Base-by-base conservation (phyloP, 1,140 invertebrate species). In the Drosophila ercepeae region DNA sequence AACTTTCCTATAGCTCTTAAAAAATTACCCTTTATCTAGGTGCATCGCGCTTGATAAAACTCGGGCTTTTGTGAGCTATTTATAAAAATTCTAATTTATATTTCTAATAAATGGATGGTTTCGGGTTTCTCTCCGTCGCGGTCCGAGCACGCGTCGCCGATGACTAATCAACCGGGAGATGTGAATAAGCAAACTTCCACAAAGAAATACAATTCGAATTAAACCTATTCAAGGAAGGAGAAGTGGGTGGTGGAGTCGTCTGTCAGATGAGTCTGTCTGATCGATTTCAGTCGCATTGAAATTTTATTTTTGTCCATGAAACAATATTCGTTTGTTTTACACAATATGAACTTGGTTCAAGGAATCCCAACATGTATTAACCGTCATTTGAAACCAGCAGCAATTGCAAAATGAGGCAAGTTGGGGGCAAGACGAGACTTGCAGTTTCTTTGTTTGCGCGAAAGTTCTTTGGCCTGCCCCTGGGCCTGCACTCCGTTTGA, bases 401-500 rank as follows among this genome's bases (percentile, higher is more conserved):
- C 39, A 60, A 63, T 18, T 61, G 8, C 7, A 36, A n/a, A 8
- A 11, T 16, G 39, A 25, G n/a, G n/a, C n/a, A n/a, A n/a, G 52
- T 18, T 11, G 51, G 21, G 4, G 21, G 4, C 9, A 32, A 32
- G 29, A 9, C 27, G 34, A 16, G 13, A 21, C 21, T 21, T 21
- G 41, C 58, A 58, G 41, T 60, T 65, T 72, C 54, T 77, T 63
- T 78, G 42, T 63, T 69, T n/a, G n/a, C 61, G 46, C 55, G 29
- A 42, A 25, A 55, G 74, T 78, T 78, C 78, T 86, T 75, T 86
- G 79, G 54, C 71, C 69, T 65, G 76, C 61, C 9, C 11, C 29
- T 32, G 29, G 29, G 79, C 75, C 81, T 84, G 84, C 79, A 84
- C 79, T 83, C 53, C 75, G 42, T 78, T 84, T 84, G 13, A 59